A percentile compares a stretch with the other conserved stretches of the same genome.
These are phyloP conservation scores for Micronycteris hirsuta DNA, from an alignment of 2,113 vertebrate genomes.

Conservation along the genomic window DNA sequence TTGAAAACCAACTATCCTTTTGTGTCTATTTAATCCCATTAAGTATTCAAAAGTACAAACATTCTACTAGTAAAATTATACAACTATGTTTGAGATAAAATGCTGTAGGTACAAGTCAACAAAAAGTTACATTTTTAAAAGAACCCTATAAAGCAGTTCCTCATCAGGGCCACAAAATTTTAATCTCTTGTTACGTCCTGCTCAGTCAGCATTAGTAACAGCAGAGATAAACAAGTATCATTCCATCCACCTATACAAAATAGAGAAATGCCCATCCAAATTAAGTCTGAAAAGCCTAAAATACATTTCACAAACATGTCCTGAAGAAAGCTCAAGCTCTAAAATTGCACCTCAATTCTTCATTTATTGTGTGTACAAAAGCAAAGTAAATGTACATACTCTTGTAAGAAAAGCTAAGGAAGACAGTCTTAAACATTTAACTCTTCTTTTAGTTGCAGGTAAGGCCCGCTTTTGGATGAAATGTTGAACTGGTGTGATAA, in stretches of 20 bases:
- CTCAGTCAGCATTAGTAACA: background rate
- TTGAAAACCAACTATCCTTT: background rate
- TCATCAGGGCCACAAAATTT: background rate
- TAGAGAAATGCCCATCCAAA: background rate
- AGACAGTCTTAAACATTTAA: background rate
- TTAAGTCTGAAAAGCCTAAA: background rate
- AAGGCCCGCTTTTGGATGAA: background rate
- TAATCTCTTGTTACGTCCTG: slow-evolving; percentile 30
- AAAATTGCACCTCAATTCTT: background rate
- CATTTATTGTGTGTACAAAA: background rate
- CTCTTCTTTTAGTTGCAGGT: background rate
- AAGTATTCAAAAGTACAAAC: background rate
- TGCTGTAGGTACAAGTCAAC: background rate
- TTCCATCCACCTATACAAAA: background rate
- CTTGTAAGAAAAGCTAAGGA: background rate
- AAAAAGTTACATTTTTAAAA: background rate
- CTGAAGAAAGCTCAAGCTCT: slow-evolving; percentile 2
- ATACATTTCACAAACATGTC: background rate
- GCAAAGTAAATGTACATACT: background rate
- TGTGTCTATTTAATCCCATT: slow-evolving; percentile 2
- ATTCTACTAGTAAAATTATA: slow-evolving; percentile 26
- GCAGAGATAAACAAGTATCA: slow-evolving; percentile 20
- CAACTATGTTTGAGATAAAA: slow-evolving; percentile 1
- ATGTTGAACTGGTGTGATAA: background rate
- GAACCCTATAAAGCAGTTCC: background rate